Evolutionary conservation across 92 coral and sea anemone genomes (phyloP), one percentile per base, ranked within the genome.

Genomic region (Virgularia gustaviana): DNA sequence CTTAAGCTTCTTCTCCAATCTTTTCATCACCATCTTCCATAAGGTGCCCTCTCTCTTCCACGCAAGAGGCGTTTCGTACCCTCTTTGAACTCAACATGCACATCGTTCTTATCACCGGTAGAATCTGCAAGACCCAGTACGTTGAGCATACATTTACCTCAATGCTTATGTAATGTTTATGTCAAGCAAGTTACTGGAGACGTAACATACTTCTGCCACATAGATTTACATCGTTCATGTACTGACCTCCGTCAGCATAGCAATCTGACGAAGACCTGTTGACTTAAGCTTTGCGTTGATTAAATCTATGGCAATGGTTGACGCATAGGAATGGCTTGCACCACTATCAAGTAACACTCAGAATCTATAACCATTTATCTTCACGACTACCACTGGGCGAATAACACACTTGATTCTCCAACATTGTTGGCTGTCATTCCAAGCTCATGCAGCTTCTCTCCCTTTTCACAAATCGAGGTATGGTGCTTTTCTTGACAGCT

Each of bases 331-430:
- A 8, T 39, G 89, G 80, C 89, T 82, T 37, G 89, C 85, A 57
- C 87, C 87, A 72, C 63, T 81, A 81, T 84, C 94, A 61, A 80
- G 65, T 8, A 88, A 44, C 10, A 79, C 84, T 12, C 87, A 62
- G 68, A 82, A 88, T 65, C n/a, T n/a, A n/a, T n/a, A n/a, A n/a
- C n/a, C n/a, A n/a, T n/a, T n/a, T n/a, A n/a, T n/a, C n/a, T n/a
- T n/a, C n/a, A n/a, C n/a, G n/a, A n/a, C n/a, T n/a, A 84, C 84
- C 27, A 79, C 82, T 23, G 87, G 85, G 62, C 73, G 80, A 32
- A 79, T 70, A 10, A 84, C 78, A n/a, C n/a, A n/a, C 32, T 56
- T 27, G 32, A 56, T 27, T 56, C 62, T 27, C 16, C 30, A 27
- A 56, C 28, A 27, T 56, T 27, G 11, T 56, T 56, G 1, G 62